A percentile compares a stretch with the other conserved stretches of the same genome.
phyloP scores from a whole-genome alignment of 1,140 invertebrate genomes.

The Micrasema minimum region DNA sequence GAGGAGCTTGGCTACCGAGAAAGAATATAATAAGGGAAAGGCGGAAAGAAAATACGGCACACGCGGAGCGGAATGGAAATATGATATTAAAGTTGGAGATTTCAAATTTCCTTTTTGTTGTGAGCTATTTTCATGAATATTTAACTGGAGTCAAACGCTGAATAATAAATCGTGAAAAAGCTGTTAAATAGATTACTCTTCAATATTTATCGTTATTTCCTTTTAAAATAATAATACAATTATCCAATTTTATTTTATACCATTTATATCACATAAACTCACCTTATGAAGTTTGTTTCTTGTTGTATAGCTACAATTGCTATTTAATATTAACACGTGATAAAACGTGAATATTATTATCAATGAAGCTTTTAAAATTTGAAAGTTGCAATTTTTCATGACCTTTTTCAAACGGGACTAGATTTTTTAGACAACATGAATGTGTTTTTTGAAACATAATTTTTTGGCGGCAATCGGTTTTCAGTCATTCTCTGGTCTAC shows the following conservation, averaged over 20 bases:
- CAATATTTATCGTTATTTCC: neutral
- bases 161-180: constrained; percentile 23
- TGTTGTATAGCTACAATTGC: no score
- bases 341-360: no score
- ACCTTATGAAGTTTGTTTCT: no score
- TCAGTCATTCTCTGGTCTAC: constrained; percentile 26
- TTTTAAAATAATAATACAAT: no score
- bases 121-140: constrained; percentile 37
- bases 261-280: no score
- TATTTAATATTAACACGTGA: no score
- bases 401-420: no score
- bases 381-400: no score
- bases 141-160: constrained; percentile 36
- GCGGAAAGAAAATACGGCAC: constrained; percentile 36
- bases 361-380: no score
- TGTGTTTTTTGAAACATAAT: no score
- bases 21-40: constrained; percentile 39
- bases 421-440: no score
- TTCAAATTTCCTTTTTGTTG: constrained; percentile 36
- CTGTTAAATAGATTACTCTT: constrained; percentile 27
- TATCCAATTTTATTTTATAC: no score
- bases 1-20: constrained; percentile 26
- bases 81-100: constrained; percentile 37
- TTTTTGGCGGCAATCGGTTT: neutral
- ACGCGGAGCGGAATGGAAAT: constrained; percentile 37